Evolutionary conservation across 2,888 invertebrate genomes (phyloP).

Genomic region (Cantharis nigra): DNA sequence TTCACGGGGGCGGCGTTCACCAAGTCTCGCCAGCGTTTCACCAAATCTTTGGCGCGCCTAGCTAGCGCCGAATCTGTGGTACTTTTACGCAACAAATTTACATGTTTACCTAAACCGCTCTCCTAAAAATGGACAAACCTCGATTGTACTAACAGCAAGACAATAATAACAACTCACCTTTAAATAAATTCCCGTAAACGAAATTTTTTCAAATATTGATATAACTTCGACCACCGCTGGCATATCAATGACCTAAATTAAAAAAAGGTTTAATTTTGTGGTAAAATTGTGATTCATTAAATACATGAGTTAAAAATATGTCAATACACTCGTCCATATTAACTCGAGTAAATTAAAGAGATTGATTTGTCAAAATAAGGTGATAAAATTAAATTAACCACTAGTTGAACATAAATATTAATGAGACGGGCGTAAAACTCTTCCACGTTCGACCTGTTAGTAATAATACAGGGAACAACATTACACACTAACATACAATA

Average conservation of each 20-base stretch:
- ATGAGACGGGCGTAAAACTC: background rate
- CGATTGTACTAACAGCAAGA: background rate
- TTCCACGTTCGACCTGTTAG: background rate
- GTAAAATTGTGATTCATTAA: background rate
- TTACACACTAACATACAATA: slow-evolving; percentile 2
- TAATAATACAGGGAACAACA: background rate
- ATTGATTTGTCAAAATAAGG: background rate
- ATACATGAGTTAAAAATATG: slow-evolving; percentile 8
- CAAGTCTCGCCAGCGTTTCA: slow-evolving; percentile 91
- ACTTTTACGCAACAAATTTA: slow-evolving; percentile 89
- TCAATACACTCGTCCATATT: slow-evolving; percentile 9
- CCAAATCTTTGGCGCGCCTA: slow-evolving; percentile 86
- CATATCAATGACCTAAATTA: slow-evolving; percentile 88
- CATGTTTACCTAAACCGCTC: slow-evolving; percentile 92
- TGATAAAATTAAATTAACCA: background rate
- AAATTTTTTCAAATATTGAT: slow-evolving; percentile 86
- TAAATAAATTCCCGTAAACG: slow-evolving; percentile 88
- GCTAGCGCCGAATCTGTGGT: slow-evolving; percentile 84
- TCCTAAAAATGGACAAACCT: slow-evolving; percentile 60
- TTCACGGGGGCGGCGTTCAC: slow-evolving; percentile 64
- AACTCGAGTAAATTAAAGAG: background rate
- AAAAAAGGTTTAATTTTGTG: background rate
- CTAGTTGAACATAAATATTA: background rate
- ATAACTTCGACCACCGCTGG: slow-evolving; percentile 91
- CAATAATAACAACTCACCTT: slow-evolving; percentile 65